phyloP scores from a whole-genome alignment of 2,888 invertebrate species.

The Amitus sp. region DNA sequence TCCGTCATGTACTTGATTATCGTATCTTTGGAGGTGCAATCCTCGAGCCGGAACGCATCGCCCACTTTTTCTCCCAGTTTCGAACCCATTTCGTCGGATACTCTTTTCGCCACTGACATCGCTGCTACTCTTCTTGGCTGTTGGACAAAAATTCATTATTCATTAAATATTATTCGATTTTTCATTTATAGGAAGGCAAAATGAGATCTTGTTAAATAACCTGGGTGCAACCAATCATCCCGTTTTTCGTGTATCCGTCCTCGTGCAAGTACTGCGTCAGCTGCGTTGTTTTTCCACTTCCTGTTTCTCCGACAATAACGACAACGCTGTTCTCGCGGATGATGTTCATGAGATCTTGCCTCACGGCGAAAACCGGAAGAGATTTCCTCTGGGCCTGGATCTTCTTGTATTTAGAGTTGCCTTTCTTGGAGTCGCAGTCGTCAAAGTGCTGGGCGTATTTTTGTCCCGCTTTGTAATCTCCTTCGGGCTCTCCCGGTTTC shows the following conservation, averaged over 20 bases:
- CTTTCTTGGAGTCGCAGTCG: conserved; percentile 71
- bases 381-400: conserved; percentile 89
- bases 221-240: conserved; percentile 94
- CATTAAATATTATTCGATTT: too few relatives aligned
- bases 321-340: conserved; percentile 94
- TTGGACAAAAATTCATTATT: too few relatives aligned
- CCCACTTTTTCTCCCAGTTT: conserved; percentile 93
- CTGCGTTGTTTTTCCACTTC: conserved; percentile 98
- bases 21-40: conserved; percentile 93
- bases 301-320: conserved; percentile 94
- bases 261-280: conserved; percentile 97
- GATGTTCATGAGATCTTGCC: conserved; percentile 91
- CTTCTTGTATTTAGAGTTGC: conserved; percentile 83
- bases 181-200: too few relatives aligned
- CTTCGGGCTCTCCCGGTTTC: conserved; percentile 55
- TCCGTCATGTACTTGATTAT: conserved; percentile 99
- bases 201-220: neutral
- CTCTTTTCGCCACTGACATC: conserved; percentile 99
- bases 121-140: conserved; percentile 98
- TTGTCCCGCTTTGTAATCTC: conserved; percentile 92
- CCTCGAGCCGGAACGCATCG: conserved; percentile 99
- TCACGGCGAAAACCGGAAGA: conserved; percentile 88
- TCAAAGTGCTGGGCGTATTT: conserved; percentile 96
- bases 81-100: conserved; percentile 96
- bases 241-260: conserved; percentile 91